A percentile compares a stretch with the other conserved stretches of the same genome.
phyloP scores from a whole-genome alignment of 37 sponge, comb jelly and placozoan genomes.

The Tethya wilhelma region DNA sequence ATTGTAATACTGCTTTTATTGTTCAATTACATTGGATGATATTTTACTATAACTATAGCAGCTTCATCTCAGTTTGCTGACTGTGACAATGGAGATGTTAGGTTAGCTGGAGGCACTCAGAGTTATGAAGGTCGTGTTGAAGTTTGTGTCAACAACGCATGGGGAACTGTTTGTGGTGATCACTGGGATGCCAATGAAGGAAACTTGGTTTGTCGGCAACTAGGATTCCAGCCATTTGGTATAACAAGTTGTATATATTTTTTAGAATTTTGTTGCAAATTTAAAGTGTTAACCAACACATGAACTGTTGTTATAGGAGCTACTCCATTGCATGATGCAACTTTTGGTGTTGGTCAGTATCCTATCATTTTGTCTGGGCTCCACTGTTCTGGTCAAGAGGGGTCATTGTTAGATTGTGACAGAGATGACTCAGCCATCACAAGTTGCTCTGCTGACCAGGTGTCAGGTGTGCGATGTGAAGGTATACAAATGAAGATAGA shows the following conservation, averaged over 20 bases:
- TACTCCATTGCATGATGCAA: not conserved
- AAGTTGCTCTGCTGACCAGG: not conserved
- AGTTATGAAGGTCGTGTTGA: conserved; percentile 5
- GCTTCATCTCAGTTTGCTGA: not conserved
- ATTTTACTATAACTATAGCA: not conserved
- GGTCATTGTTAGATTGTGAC: not conserved
- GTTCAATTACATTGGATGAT: not conserved
- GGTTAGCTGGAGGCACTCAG: not conserved
- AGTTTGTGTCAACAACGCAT: not conserved
- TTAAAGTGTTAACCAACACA: not conserved
- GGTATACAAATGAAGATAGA: too few relatives aligned
- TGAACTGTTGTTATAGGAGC: not conserved
- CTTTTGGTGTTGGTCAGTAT: not conserved
- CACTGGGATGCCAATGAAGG: not conserved
- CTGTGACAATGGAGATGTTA: not conserved
- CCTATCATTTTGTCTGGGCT: not conserved
- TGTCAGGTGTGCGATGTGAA: not conserved
- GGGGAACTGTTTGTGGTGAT: conserved; percentile 35
- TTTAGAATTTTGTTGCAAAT: not conserved
- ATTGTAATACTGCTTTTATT: too few relatives aligned
- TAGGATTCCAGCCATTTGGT: conserved; percentile 22
- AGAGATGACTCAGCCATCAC: not conserved
- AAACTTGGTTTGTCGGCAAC: conserved; percentile 11
- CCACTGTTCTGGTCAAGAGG: not conserved
- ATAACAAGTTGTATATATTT: not conserved